Percentiles rank a stretch among this genome's conserved stretches.
These are phyloP conservation scores for Circaetus cinerascens DNA, from an alignment of 2,113 vertebrate species.

Conservation along the genomic window DNA sequence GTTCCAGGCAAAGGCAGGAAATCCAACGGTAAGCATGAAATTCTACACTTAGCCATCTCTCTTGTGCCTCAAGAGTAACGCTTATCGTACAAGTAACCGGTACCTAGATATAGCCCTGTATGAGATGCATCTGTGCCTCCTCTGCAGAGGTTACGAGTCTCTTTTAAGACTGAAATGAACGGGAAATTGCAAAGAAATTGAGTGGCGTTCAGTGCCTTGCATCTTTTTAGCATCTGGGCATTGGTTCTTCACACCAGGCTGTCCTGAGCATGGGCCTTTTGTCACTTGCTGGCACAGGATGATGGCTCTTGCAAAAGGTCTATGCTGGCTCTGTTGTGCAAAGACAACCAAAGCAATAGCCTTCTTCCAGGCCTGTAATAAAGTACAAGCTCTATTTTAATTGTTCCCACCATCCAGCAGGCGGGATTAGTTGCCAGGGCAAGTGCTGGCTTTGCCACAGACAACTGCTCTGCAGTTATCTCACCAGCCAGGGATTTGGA, in stretches of 20 bases:
- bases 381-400: background rate
- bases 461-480: background rate
- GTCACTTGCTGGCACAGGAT: background rate
- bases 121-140: background rate
- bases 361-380: background rate
- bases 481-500: background rate
- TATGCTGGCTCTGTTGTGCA: background rate
- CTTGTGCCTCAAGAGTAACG: background rate
- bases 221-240: background rate
- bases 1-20: background rate
- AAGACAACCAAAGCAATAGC: background rate
- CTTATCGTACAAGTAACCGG: background rate
- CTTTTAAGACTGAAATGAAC: background rate
- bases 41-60: background rate
- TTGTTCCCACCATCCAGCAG: background rate
- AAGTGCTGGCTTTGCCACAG: background rate
- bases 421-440: background rate
- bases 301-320: background rate
- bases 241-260: background rate
- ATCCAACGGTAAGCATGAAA: background rate
- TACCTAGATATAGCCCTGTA: fast-evolving
- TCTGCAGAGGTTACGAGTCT: background rate
- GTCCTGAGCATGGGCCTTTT: background rate
- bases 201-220: fast-evolving
- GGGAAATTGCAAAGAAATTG: background rate